phyloP scores from a whole-genome alignment of 2,113 vertebrate species.

The Anoplopoma fimbria region DNA sequence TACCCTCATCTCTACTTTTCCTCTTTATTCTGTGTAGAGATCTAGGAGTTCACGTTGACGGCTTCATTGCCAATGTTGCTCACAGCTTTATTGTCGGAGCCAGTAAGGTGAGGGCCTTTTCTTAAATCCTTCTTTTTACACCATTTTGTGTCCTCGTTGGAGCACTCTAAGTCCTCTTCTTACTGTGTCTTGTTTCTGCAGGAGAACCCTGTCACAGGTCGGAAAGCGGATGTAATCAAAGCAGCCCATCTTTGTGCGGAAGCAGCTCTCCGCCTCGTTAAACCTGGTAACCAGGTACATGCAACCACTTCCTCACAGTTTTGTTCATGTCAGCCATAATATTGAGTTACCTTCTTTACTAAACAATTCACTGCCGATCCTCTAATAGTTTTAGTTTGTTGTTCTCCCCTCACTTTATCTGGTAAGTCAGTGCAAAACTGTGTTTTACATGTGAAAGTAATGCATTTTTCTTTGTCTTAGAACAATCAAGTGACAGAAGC shows the following conservation, averaged over 20 bases:
- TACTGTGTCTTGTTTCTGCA: conserved; percentile 60
- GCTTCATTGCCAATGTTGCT: conserved; percentile 94
- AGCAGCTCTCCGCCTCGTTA: conserved; percentile 95
- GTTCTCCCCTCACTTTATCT: not conserved
- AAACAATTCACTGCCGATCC: not conserved
- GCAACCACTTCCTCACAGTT: not conserved
- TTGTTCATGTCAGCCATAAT: not conserved
- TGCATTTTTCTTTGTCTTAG: conserved; percentile 70
- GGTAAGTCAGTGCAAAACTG: not conserved
- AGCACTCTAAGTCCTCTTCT: not conserved
- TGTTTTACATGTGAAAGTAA: not conserved
- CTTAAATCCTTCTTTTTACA: not conserved
- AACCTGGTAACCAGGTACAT: conserved; percentile 94
- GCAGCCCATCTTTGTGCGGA: conserved; percentile 95
- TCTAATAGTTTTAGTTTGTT: not conserved
- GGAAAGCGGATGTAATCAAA: conserved; percentile 96
- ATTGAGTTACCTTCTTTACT: not conserved
- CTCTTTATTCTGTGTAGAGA: conserved; percentile 84
- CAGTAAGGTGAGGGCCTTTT: conserved; percentile 83
- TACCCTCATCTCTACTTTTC: not conserved
- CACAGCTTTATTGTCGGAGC: conserved; percentile 92
- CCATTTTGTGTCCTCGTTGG: not conserved
- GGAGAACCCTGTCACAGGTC: conserved; percentile 91
- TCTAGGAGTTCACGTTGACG: conserved; percentile 94
- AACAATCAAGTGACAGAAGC: conserved; percentile 97